Evolutionary conservation across 2,888 invertebrate genomes (phyloP), one percentile per base, ranked within the genome.

Genomic region (Thalpophila matura): DNA sequence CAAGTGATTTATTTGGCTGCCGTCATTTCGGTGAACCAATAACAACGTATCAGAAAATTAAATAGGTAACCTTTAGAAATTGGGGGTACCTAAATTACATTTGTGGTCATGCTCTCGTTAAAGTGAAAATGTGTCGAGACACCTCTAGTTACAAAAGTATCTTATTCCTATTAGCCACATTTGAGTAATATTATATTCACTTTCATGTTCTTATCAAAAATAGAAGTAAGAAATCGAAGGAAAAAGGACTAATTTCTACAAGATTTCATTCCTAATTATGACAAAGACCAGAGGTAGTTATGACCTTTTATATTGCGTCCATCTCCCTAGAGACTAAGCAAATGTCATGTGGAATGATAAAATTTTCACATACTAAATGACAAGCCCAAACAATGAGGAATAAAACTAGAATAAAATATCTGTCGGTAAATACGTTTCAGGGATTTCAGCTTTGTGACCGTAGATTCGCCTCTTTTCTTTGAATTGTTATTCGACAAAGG

Each of bases 341-440:
- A 67, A 67, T 46, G 38, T 37, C 31, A 60, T 31, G 7, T 20
- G 12, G 14, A n/a, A n/a, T 37, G 12, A 35, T 62, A 33, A 14
- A 31, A 27, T 5, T 24, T 54, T 49, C 10, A 54, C 31, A 49
- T n/a, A 45, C 16, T 20, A 26, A 50, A 12, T 56, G 20, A 33
- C 24, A 27, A 51, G 4, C 22, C 14, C 5, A 42, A 53, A 0
- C 14, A 49, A 47, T 4, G 26, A 2, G 12, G n/a, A 26, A 35
- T 22, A 57, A 51, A 55, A 46, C 3, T 47, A 5, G 22, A 16
- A 27, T 50, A 35, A 56, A 38, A 16, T 63, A 51, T 35, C 47
- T 46, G 22, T 37, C 35, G 24, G 51, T 45, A 64, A 60, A 70
- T 57, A 55, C 16, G 29, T 46, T 29, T 46, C 1, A 2, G 12